Conservation (phyloP, 1,140 invertebrate genomes). For the Caenorhabditis briggsae region DNA sequence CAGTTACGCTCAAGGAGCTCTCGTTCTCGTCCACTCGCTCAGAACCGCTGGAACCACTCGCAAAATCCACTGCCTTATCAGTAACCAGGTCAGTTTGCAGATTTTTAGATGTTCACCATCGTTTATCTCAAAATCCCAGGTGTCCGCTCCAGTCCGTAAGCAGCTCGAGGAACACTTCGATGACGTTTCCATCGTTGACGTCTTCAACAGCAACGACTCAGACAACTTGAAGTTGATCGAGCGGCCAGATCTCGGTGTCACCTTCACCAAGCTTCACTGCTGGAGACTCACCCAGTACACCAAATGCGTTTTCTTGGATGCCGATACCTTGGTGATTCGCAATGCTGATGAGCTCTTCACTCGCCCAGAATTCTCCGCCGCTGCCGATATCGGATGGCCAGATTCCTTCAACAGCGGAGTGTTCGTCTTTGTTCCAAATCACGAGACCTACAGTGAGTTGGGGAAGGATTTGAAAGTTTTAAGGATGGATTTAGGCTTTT, state of each 20-base stretch:
- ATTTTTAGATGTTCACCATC: not conserved
- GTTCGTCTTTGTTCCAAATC: constrained; percentile 89
- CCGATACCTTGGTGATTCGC: constrained; percentile 88
- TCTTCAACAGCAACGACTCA: constrained; percentile 90
- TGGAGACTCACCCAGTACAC: constrained; percentile 91
- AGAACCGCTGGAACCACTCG: constrained; percentile 84
- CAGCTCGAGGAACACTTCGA: constrained; percentile 85
- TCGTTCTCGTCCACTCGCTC: constrained; percentile 90
- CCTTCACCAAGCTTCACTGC: constrained; percentile 95
- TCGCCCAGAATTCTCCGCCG: constrained; percentile 91
- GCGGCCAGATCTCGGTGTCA: constrained; percentile 92
- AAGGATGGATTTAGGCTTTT: no score
- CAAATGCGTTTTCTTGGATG: constrained; percentile 95
- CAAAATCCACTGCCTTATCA: constrained; percentile 87
- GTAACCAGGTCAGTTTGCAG: constrained; percentile 84
- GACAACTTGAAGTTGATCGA: constrained; percentile 88
- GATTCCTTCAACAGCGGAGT: constrained; percentile 98
- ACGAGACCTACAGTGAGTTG: constrained; percentile 84
- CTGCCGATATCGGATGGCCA: constrained; percentile 94
- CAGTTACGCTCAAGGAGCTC: constrained; percentile 88
- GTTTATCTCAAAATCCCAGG: not conserved
- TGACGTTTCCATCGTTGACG: constrained; percentile 87
- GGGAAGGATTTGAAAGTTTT: not conserved
- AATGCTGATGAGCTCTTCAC: constrained; percentile 95
- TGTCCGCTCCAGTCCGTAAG: constrained; percentile 80